Base-by-base conservation (phyloP, 2,888 invertebrate genomes). In the Phyllotreta striolata region DNA sequence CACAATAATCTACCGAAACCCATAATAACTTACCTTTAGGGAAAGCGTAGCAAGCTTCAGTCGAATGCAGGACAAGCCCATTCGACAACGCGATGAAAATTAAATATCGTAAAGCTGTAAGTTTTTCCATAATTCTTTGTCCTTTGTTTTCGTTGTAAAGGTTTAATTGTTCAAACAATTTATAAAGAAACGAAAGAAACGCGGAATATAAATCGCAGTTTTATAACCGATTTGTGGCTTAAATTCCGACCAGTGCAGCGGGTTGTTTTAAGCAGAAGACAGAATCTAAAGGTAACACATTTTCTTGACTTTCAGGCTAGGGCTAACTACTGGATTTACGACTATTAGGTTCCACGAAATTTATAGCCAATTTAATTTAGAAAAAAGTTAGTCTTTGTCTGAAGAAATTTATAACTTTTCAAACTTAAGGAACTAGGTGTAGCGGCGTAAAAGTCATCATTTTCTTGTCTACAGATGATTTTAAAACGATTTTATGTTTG, bases 31-130 rank as follows among this genome's bases (percentile, higher is more conserved):
- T 74, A 77, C 77, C 77, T 72, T 77, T 78, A 14, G 85, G 85
- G 76, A 83, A 85, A 73, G 84, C 81, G 77, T 85, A 85, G 76
- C 85, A 85, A 46, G 80, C 76, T n/a, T 64, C 62, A 52, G 66
- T 70, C n/a, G 67, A 49, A 34, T 58, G 62, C 54, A 64, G 52
- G 47, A 64, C 63, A 55, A 69, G 65, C 54, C 59, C 58, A 55
- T 40, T 63, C 38, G 66, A 69, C 54, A 67, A 57, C 9, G 60
- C 65, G 34, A 66, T 46, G 34, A 69, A 46, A 40, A 69, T 55
- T 46, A 65, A 44, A 49, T 63, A 69, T 12, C 65, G 57, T 46
- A 65, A 35, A 41, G 66, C 61, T 47, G 54, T 59, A 41, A 65
- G 56, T 59, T 63, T 61, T 52, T 61, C 60, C 68, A 69, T 66